Percentiles rank a stretch among this genome's conserved stretches.
Evolutionary conservation across 2,888 invertebrate species (phyloP).

Genomic region (Blera fallax): DNA sequence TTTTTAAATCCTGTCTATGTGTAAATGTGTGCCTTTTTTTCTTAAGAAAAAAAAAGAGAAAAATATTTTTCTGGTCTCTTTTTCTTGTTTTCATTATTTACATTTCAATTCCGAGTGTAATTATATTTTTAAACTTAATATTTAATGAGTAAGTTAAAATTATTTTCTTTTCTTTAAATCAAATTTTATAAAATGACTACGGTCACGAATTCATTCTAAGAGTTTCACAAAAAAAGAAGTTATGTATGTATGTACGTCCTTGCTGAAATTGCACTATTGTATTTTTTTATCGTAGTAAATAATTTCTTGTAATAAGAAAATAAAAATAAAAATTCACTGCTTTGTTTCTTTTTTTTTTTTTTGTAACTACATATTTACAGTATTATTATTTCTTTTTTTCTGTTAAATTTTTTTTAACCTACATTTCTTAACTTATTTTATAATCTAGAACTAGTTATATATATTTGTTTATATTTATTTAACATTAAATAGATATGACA

Average conservation of each 20-base stretch:
- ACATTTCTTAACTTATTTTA: conserved; percentile 29
- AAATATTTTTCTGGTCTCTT: too few species aligned
- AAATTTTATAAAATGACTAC: conserved; percentile 1
- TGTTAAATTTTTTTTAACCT: conserved; percentile 53
- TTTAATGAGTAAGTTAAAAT: conserved; percentile 38
- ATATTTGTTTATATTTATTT: conserved; percentile 49
- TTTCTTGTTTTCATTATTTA: conserved; percentile 15
- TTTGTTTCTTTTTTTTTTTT: conserved; percentile 30
- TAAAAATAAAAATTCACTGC: conserved; percentile 53
- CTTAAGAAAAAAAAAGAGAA: not conserved
- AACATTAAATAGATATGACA: conserved; percentile 73
- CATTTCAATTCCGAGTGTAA: conserved; percentile 17
- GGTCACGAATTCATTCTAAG: conserved; percentile 16
- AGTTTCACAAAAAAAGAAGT: not conserved
- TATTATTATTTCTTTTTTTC: conserved; percentile 27
- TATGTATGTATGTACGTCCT: conserved; percentile 22
- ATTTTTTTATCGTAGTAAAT: too few species aligned
- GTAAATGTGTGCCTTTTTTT: conserved; percentile 13
- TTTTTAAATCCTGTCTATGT: not conserved
- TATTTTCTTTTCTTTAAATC: conserved; percentile 8
- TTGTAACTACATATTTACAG: conserved; percentile 57
- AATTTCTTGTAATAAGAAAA: conserved; percentile 27
- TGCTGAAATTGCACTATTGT: conserved; percentile 54
- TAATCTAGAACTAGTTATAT: conserved; percentile 47
- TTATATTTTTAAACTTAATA: conserved; percentile 19